These are phyloP conservation scores for Emmelina monodactyla DNA, from an alignment of 2,888 invertebrate genomes.

Conservation along the genomic window DNA sequence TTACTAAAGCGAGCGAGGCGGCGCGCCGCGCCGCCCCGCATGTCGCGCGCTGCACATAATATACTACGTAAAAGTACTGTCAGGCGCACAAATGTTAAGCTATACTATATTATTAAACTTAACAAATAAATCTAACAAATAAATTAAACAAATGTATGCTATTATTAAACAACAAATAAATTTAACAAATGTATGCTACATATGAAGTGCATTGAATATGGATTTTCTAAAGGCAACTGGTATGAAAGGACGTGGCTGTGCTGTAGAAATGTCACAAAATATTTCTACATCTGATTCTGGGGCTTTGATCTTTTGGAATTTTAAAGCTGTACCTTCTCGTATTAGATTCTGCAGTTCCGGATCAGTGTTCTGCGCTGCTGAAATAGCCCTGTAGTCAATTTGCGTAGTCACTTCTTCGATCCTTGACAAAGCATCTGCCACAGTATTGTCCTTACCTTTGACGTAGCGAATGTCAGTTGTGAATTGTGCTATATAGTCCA, in stretches of 20 bases:
- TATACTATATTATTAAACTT: too few relatives aligned
- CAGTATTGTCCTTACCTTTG: conserved; percentile 17
- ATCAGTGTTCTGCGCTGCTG: conserved; percentile 12
- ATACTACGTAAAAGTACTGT: too few relatives aligned
- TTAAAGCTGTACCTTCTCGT: conserved; percentile 5
- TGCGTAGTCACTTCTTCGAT: conserved; percentile 14
- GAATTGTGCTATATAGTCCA: conserved; percentile 18
- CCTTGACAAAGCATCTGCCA: conserved; percentile 19
- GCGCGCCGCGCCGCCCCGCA: too few relatives aligned
- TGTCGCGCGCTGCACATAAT: too few relatives aligned
- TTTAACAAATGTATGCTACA: too few relatives aligned
- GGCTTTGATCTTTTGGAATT: conserved; percentile 7
- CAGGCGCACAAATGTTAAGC: too few relatives aligned
- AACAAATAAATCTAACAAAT: too few relatives aligned
- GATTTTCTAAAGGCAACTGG: conserved; percentile 4
- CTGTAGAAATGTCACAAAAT: conserved; percentile 13
- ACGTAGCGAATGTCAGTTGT: too few relatives aligned
- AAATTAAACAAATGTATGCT: too few relatives aligned
- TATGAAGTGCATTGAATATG: background rate
- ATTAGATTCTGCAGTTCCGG: conserved; percentile 9
- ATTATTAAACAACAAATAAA: too few relatives aligned
- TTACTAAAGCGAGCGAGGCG: too few relatives aligned
- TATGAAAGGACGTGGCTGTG: conserved; percentile 13
- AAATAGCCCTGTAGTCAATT: conserved; percentile 9
- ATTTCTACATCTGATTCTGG: conserved; percentile 10